Evolutionary conservation across 2,113 vertebrate species (phyloP).

Genomic region (Anas platyrhynchos): DNA sequence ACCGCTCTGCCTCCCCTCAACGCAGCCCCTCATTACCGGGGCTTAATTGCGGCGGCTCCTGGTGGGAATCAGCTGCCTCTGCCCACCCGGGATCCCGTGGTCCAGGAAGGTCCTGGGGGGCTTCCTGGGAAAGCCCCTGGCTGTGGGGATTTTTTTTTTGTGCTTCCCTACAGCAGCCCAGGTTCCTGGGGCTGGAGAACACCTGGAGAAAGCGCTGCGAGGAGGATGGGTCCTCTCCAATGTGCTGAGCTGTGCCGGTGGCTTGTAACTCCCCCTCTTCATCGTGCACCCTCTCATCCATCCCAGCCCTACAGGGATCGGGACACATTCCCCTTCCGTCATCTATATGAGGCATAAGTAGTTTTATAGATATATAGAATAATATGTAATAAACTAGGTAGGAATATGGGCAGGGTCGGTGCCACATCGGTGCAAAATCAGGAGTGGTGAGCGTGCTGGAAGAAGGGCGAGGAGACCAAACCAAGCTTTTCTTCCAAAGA

Average conservation of each 20-base stretch:
- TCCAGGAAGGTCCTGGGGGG: background rate
- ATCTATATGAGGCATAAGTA: accelerated
- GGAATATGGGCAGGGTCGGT: background rate
- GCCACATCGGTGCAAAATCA: background rate
- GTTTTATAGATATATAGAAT: too few species aligned
- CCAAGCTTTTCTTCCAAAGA: accelerated
- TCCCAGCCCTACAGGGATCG: accelerated
- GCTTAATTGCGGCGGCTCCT: constrained; percentile 67
- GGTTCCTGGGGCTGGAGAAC: background rate
- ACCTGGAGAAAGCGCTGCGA: background rate
- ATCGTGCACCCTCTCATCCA: background rate
- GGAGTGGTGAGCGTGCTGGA: background rate
- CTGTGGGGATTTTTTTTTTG: background rate
- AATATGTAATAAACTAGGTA: too few species aligned
- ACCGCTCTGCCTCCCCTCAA: constrained; percentile 70
- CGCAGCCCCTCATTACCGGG: constrained; percentile 64
- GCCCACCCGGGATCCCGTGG: constrained; percentile 29
- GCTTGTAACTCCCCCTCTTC: background rate
- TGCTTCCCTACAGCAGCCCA: background rate
- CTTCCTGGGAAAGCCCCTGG: background rate
- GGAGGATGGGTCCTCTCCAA: background rate
- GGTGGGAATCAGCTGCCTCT: constrained; percentile 48
- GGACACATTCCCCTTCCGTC: background rate
- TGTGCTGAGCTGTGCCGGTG: accelerated
- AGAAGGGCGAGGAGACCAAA: background rate